These are phyloP conservation scores for Daboia siamensis DNA, from an alignment of 2,113 vertebrate genomes.

Conservation along the genomic window DNA sequence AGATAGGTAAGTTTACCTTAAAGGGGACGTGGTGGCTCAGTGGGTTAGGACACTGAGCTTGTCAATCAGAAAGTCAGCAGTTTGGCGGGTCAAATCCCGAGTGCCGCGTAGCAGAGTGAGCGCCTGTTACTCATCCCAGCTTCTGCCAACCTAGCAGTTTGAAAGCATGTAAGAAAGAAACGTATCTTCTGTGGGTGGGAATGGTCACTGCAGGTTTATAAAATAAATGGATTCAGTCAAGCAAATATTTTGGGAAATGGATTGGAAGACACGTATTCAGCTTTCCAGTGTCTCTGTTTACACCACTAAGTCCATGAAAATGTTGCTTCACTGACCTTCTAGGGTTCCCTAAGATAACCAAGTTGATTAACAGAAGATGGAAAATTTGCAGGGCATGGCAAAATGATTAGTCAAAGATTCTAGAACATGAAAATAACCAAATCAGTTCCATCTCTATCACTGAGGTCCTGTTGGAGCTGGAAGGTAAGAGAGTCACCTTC, in stretches of 20 bases:
- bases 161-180: neutral
- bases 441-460: neutral
- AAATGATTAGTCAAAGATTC: neutral
- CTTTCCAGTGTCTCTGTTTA: neutral
- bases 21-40: too few relatives aligned
- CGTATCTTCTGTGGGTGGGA: neutral
- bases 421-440: neutral
- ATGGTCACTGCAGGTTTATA: neutral
- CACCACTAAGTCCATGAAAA: neutral
- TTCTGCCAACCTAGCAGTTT: too few relatives aligned
- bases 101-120: too few relatives aligned
- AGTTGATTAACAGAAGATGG: neutral
- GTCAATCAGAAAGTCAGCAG: too few relatives aligned
- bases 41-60: too few relatives aligned
- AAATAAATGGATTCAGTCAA: neutral
- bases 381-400: neutral
- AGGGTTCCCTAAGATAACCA: neutral
- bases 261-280: neutral
- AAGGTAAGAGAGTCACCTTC: neutral
- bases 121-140: too few relatives aligned
- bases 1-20: neutral
- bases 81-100: too few relatives aligned
- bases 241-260: neutral
- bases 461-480: neutral
- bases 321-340: neutral